phyloP scores from a whole-genome alignment of 2,797 vertebrate genomes.

The Myotis daubentonii region DNA sequence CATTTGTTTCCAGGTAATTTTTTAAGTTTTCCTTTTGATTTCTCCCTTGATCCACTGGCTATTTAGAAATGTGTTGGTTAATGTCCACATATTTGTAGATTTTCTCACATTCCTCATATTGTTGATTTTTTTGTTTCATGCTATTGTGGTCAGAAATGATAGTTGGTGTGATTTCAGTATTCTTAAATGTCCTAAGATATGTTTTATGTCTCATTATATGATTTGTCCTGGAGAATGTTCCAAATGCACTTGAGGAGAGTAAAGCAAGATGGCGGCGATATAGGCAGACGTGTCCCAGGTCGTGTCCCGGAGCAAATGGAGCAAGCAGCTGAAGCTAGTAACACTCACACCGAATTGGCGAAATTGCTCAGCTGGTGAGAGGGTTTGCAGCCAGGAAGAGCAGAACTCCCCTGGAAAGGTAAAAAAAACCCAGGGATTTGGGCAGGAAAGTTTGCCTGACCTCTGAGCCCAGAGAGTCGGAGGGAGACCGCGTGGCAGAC shows the following conservation, averaged over 20 bases:
- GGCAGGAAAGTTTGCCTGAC: too few relatives aligned
- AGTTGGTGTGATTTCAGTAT: neutral
- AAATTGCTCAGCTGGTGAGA: too few relatives aligned
- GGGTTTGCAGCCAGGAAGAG: too few relatives aligned
- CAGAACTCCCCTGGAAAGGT: too few relatives aligned
- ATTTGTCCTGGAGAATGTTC: neutral
- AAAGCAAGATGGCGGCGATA: too few relatives aligned
- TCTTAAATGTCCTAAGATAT: neutral
- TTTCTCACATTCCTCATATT: neutral
- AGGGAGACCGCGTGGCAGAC: too few relatives aligned
- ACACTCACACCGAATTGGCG: too few relatives aligned
- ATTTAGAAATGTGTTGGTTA: neutral
- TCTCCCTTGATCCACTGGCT: neutral
- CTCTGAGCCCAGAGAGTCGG: too few relatives aligned
- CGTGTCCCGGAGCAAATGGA: too few relatives aligned
- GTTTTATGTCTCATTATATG: neutral
- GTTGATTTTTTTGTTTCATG: neutral
- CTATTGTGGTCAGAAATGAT: neutral
- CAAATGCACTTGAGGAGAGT: neutral
- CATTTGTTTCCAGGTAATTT: neutral
- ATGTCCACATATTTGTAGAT: neutral
- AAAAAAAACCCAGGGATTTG: too few relatives aligned
- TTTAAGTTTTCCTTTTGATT: neutral
- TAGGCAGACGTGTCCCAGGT: too few relatives aligned
- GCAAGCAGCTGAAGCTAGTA: too few relatives aligned